Conservation (phyloP, 2,797 vertebrate species). For the Lerista edwardsae region DNA sequence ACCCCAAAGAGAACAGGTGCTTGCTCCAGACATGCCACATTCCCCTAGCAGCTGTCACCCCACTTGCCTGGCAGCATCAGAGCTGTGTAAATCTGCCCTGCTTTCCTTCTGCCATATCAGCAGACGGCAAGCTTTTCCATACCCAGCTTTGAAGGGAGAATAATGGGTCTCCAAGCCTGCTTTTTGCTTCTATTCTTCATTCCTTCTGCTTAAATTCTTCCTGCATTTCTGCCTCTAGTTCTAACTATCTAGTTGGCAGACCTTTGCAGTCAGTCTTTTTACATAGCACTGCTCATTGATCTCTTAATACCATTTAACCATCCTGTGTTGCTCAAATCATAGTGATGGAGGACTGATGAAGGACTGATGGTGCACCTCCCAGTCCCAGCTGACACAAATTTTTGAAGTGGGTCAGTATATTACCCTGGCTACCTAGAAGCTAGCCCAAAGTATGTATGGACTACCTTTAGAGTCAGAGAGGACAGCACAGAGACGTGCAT, state of each 20-base stretch:
- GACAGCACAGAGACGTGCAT: no score
- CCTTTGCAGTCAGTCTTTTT: not conserved
- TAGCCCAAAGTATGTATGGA: no score
- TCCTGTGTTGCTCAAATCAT: not conserved
- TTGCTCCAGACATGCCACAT: not conserved
- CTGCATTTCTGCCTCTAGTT: not conserved
- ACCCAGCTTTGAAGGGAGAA: not conserved
- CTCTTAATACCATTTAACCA: not conserved
- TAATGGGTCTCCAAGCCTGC: not conserved
- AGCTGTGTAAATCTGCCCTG: not conserved
- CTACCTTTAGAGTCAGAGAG: no score
- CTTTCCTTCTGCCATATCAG: not conserved
- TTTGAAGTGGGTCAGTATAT: not conserved
- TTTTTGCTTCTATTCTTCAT: not conserved
- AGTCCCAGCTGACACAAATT: not conserved
- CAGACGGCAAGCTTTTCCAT: not conserved
- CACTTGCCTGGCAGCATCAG: conserved; percentile 3
- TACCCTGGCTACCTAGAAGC: not conserved
- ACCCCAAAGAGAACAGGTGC: conserved; percentile 30
- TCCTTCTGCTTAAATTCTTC: not conserved
- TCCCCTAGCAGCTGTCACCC: conserved; percentile 16
- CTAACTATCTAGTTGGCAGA: not conserved
- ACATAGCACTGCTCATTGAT: not conserved
- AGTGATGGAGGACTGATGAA: not conserved
- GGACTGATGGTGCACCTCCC: not conserved